These are phyloP conservation scores for Hydrozoanthus tunicans DNA, from an alignment of 64 coral and sea anemone genomes.

Conservation along the genomic window DNA sequence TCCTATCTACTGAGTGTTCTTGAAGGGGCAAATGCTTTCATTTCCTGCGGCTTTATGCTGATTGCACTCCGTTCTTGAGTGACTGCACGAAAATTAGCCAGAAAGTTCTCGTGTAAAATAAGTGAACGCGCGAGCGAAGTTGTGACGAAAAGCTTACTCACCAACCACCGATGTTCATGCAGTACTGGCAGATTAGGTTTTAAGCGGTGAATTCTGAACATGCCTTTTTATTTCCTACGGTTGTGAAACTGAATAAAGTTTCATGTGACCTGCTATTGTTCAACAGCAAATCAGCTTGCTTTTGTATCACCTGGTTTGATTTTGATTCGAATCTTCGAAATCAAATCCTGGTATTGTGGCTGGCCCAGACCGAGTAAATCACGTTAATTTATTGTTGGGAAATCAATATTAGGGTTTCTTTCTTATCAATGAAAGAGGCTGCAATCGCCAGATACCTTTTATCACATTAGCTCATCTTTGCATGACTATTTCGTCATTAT, in stretches of 20 bases:
- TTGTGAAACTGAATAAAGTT: conserved; percentile 44
- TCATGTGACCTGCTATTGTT: conserved; percentile 53
- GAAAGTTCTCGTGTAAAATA: not conserved
- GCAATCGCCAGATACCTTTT: conserved; percentile 44
- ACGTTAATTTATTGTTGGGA: conserved; percentile 39
- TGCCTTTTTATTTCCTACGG: conserved; percentile 65
- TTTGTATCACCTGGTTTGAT: not conserved
- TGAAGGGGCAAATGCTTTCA: conserved; percentile 53
- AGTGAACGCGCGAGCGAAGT: not conserved
- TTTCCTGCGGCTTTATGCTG: conserved; percentile 56
- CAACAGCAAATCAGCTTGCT: conserved; percentile 31
- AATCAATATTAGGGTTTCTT: conserved; percentile 37
- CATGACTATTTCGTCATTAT: conserved; percentile 59
- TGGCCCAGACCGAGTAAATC: conserved; percentile 5
- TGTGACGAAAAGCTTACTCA: not conserved
- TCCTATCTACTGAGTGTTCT: conserved; percentile 34
- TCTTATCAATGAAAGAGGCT: conserved; percentile 23
- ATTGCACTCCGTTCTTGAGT: conserved; percentile 50
- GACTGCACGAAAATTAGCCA: conserved; percentile 54
- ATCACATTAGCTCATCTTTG: conserved; percentile 58
- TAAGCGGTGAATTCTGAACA: conserved; percentile 52
- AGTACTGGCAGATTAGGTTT: conserved; percentile 22
- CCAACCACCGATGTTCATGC: not conserved
- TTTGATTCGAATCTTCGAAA: conserved; percentile 6
- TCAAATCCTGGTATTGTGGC: conserved; percentile 23